Conservation (phyloP, 2,797 vertebrate species). For the Eurystomus glaucurus region DNA sequence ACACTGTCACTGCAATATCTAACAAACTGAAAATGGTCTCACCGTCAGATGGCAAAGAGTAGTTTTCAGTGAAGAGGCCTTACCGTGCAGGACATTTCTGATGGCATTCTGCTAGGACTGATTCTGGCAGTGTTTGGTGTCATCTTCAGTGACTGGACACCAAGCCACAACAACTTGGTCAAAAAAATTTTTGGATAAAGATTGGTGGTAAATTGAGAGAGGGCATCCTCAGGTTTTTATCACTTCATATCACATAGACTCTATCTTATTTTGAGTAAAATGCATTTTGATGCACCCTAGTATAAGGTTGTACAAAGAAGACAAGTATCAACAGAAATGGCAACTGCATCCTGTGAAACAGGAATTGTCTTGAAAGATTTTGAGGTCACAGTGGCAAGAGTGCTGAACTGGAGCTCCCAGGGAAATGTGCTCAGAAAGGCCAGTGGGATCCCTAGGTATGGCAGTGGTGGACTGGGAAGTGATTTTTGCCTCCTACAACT, state of each 20-base stretch:
- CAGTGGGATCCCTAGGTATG: background rate
- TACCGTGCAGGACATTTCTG: accelerated
- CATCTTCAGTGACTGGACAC: background rate
- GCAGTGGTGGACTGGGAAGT: background rate
- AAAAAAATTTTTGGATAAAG: background rate
- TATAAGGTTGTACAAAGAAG: background rate
- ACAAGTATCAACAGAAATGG: background rate
- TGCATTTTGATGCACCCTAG: background rate
- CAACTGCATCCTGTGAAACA: background rate
- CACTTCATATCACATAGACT: background rate
- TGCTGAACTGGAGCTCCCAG: background rate
- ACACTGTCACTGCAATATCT: background rate
- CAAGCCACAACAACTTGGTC: accelerated
- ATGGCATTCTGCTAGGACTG: background rate
- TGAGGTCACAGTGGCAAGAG: background rate
- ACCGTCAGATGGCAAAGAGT: background rate
- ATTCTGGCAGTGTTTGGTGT: background rate
- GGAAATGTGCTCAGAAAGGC: background rate
- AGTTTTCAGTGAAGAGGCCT: background rate
- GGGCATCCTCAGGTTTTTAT: background rate
- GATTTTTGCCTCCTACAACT: background rate
- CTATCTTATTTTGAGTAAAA: background rate
- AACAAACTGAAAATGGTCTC: background rate
- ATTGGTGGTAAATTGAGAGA: background rate
- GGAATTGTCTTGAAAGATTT: background rate